Evolutionary conservation across 2,888 invertebrate genomes (phyloP).

Genomic region (Syrista parreyssii): DNA sequence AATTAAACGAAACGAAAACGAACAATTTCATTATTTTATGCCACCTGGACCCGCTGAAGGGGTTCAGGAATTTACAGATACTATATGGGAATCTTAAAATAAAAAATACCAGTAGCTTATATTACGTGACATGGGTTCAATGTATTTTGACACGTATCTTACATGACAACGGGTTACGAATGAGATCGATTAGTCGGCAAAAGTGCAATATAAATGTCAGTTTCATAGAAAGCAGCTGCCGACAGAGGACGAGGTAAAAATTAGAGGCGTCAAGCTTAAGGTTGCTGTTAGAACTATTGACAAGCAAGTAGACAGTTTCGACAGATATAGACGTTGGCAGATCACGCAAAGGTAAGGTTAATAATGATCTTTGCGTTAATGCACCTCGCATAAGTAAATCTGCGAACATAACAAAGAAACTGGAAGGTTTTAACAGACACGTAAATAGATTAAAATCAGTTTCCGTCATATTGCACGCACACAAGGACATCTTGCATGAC

Average conservation of each 20-base stretch:
- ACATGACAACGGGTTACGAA: neutral
- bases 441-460: neutral
- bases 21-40: neutral
- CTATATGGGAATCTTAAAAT: neutral
- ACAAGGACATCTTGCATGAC: neutral
- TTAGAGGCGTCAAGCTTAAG: neutral
- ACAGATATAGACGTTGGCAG: neutral
- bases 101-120: neutral
- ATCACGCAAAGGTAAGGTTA: neutral
- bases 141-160: neutral
- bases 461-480: neutral
- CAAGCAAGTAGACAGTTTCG: neutral
- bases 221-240: slow-evolving; percentile 37
- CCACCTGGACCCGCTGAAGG: neutral
- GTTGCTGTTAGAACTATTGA: neutral
- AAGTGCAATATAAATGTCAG: slow-evolving; percentile 33
- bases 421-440: neutral
- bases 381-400: neutral
- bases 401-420: neutral
- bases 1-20: neutral
- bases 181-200: slow-evolving; percentile 1
- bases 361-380: neutral
- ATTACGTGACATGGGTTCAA: neutral
- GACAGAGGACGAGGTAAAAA: slow-evolving; percentile 1
- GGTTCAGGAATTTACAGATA: neutral